These are phyloP conservation scores for Crotalus helleri DNA, from an alignment of 2,113 vertebrate genomes.

Conservation along the genomic window DNA sequence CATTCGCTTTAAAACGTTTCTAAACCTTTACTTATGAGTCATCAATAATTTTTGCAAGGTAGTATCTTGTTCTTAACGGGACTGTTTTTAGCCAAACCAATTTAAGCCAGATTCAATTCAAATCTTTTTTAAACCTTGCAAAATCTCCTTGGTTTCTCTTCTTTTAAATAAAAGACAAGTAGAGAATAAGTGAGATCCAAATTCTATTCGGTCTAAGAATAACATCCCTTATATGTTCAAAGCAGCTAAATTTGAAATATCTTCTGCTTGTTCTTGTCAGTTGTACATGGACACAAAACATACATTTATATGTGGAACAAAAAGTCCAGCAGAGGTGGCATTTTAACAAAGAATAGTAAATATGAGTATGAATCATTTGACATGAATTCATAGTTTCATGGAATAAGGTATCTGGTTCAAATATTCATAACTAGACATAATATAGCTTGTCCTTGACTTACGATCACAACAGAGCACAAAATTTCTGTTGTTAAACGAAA, in stretches of 20 bases:
- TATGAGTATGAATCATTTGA: neutral
- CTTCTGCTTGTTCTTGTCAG: neutral
- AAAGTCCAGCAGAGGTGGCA: neutral
- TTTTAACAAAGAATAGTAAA: neutral
- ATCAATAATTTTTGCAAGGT: neutral
- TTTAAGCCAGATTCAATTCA: neutral
- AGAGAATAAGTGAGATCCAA: slow-evolving; percentile 11
- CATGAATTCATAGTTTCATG: neutral
- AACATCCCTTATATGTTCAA: slow-evolving; percentile 11
- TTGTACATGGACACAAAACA: neutral
- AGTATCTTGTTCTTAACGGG: neutral
- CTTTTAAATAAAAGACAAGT: neutral
- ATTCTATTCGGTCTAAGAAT: slow-evolving; percentile 1
- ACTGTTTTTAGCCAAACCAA: neutral
- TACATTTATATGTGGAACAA: neutral
- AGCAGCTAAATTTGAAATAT: neutral
- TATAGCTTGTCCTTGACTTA: too few species aligned
- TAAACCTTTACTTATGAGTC: neutral
- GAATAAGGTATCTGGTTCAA: neutral
- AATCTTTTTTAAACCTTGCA: neutral
- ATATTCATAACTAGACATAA: neutral
- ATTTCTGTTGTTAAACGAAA: neutral
- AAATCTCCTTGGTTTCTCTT: neutral
- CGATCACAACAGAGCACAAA: too few species aligned
- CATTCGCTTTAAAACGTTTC: neutral